Evolutionary conservation across 2,888 invertebrate genomes (phyloP), one percentile per base, ranked within the genome.

Genomic region (Leptopilina myrica): DNA sequence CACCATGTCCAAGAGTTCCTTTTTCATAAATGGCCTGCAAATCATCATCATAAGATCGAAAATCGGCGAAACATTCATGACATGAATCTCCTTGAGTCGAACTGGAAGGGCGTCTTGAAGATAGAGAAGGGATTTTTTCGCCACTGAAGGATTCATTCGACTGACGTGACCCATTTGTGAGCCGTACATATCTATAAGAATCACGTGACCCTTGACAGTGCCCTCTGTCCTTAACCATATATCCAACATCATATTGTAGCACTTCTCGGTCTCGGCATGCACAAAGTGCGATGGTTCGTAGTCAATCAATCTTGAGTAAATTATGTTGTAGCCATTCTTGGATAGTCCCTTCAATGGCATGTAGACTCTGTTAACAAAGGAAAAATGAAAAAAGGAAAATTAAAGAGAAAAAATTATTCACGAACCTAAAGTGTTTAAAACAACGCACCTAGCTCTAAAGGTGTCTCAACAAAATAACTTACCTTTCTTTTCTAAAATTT

Each of bases 1-100:
- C 87, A 92, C 92, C 89, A 92, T 87, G 15, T 91, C 91, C 79
- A 92, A 80, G 0, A 96, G 90, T 64, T 94, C 93, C 86, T 95
- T 95, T 87, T 95, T 95, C 93, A 96, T 94, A 87, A 96, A 96
- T 0, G 96, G 96, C 87, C 92, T 94, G 92, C 96, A 93, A 82
- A 96, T 87, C 80, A 94, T 93, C 92, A 96, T 89, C 79, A 96
- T 89, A 85, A 94, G 94, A 86, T 96, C 96, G 93, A 96, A 94
- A 84, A 95, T 95, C 0, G 93, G 92, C 0, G 95, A 94, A 0
- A 95, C 94, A 87, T 95, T 96, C 80, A 95, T 90, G 83, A 95
- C 95, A 88, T 96, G 95, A 6, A 96, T 92, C 0, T 94, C 95
- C 86, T 94, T 94, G 1, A 96, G 91, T 62, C 95, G 93, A 5